Evolutionary conservation across 2,888 invertebrate species (phyloP).

Genomic region (Nephrocerus scutellatus): DNA sequence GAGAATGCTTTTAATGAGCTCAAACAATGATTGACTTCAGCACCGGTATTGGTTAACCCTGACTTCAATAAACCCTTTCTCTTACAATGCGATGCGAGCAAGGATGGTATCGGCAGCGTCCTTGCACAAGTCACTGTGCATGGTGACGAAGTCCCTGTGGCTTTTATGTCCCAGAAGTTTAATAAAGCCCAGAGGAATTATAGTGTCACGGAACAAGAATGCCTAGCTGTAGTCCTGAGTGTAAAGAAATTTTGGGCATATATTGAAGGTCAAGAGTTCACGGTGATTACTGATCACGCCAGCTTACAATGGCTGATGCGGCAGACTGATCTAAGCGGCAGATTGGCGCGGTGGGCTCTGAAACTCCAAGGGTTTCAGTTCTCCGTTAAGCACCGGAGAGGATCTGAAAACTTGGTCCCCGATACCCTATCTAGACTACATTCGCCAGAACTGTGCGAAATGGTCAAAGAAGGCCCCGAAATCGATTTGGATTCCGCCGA

Average conservation of each 20-base stretch:
- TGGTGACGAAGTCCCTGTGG: conserved; percentile 11
- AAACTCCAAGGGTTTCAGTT: too few species aligned
- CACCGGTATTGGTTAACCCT: conserved; percentile 11
- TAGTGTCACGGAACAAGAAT: conserved; percentile 11
- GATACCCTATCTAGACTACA: too few species aligned
- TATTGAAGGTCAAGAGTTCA: too few species aligned
- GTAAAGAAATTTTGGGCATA: conserved; percentile 12
- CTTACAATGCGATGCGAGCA: conserved; percentile 14
- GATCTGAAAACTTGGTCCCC: too few species aligned
- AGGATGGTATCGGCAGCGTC: conserved; percentile 12
- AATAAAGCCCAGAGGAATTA: conserved; percentile 17
- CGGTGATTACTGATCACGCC: too few species aligned
- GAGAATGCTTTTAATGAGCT: conserved; percentile 6
- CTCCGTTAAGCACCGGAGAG: too few species aligned
- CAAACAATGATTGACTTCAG: conserved; percentile 9
- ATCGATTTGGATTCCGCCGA: too few species aligned
- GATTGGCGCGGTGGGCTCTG: too few species aligned
- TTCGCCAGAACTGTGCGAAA: too few species aligned
- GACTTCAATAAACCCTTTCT: conserved; percentile 14
- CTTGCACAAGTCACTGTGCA: conserved; percentile 11
- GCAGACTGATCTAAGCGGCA: too few species aligned
- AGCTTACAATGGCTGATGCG: too few species aligned
- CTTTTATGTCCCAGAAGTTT: conserved; percentile 17
- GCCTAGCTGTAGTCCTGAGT: conserved; percentile 9
- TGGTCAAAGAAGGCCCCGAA: too few species aligned